Conservation (phyloP, 1,140 invertebrate species). For the Solenopsis fugax region DNA sequence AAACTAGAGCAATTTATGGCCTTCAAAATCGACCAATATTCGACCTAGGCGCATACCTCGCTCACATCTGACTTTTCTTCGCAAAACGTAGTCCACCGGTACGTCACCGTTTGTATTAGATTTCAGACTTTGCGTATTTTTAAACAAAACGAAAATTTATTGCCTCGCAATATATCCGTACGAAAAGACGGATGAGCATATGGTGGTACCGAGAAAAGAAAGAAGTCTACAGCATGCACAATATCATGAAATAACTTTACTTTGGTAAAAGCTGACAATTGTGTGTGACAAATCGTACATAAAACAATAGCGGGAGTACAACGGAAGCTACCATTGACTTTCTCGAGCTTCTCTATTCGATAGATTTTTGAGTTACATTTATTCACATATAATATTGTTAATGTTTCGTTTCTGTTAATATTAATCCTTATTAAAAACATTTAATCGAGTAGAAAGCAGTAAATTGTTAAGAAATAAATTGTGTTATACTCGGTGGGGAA, state of each 20-base stretch:
- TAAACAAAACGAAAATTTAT: slow-evolving; percentile 75
- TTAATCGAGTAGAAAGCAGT: background rate
- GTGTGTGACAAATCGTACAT: background rate
- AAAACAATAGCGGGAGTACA: background rate
- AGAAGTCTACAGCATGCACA: background rate
- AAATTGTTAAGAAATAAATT: background rate
- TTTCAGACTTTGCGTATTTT: slow-evolving; percentile 52
- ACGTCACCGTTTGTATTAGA: slow-evolving; percentile 1
- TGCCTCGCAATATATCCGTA: slow-evolving; percentile 52
- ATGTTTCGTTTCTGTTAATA: background rate
- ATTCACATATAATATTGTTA: background rate
- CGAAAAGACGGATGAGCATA: slow-evolving; percentile 16
- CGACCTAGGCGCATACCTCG: slow-evolving; percentile 66
- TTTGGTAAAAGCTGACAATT: slow-evolving; percentile 13
- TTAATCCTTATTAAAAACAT: background rate
- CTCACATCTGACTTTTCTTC: slow-evolving; percentile 69
- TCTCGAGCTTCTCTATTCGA: background rate
- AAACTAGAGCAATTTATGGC: slow-evolving; percentile 85
- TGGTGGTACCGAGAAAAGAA: background rate
- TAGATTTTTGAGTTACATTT: background rate
- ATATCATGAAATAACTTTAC: slow-evolving; percentile 16
- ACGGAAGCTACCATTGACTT: background rate
- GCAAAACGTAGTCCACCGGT: background rate
- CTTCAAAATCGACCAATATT: slow-evolving; percentile 79
- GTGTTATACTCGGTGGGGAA: background rate